Evolutionary conservation across 2,113 vertebrate species (phyloP).

Genomic region (Hymenochirus boettgeri): DNA sequence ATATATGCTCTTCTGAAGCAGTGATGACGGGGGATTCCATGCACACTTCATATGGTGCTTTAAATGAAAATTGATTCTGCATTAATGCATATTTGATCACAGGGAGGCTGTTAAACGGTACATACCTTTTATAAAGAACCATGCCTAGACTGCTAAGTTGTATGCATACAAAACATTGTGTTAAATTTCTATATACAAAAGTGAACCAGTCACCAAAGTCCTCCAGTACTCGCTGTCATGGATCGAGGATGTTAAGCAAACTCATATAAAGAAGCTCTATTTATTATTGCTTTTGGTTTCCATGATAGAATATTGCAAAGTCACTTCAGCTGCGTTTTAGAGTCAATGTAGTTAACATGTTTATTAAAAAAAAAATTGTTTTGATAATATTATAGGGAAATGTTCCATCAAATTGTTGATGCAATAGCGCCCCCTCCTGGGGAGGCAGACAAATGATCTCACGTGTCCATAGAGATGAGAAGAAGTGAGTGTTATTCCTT

Average conservation of each 20-base stretch:
- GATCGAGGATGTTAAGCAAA: neutral
- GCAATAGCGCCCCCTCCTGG: neutral
- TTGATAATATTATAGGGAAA: slow-evolving; percentile 8
- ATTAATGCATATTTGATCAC: too few relatives aligned
- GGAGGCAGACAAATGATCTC: too few relatives aligned
- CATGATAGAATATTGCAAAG: neutral
- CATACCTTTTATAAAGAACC: neutral
- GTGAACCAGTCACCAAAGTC: slow-evolving; percentile 31
- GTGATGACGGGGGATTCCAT: too few relatives aligned
- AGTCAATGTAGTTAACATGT: slow-evolving; percentile 43
- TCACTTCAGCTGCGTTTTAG: too few relatives aligned
- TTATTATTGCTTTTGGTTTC: slow-evolving; percentile 21
- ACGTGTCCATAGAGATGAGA: slow-evolving; percentile 47
- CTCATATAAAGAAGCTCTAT: too few relatives aligned
- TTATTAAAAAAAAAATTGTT: slow-evolving; percentile 47
- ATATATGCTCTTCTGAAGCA: too few relatives aligned
- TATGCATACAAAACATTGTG: neutral
- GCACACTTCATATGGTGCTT: too few relatives aligned
- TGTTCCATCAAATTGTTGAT: slow-evolving; percentile 29
- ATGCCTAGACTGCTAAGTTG: neutral
- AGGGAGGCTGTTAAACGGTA: too few relatives aligned
- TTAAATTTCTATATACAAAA: slow-evolving; percentile 8
- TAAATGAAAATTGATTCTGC: too few relatives aligned
- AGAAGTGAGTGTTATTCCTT: slow-evolving; percentile 74
- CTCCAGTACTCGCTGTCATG: neutral